Base-by-base conservation (phyloP, 2,888 invertebrate species). In the Tachina fera region DNA sequence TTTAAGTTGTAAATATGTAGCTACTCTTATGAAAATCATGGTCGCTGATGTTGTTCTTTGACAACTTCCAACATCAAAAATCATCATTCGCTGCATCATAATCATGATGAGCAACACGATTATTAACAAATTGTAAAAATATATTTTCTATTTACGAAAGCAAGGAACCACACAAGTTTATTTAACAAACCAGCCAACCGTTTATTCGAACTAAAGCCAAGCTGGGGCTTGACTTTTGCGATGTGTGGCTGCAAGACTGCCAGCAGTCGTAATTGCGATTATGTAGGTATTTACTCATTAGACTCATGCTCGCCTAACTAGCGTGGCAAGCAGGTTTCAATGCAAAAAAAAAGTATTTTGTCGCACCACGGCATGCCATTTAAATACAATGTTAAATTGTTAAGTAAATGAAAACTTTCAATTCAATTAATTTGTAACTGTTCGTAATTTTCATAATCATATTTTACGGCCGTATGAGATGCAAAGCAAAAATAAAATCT, bases 401-500 rank as follows among this genome's bases (percentile, higher is more conserved):
- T 75, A 61, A 70, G 81, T 75, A 70, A 81, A 81, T 81, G 75
- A 75, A 81, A 81, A 75, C 81, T 81, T 81, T 81, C 74, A 81
- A 81, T 81, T 81, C 75, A 81, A 81, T 81, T 81, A 75, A 70
- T 75, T 81, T 81, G 68, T 81, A 70, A 70, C 61, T 61, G 80
- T 60, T 81, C 49, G 80, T 67, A 65, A 67, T 58, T 67, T 80
- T 74, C 80, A 81, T 81, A 81, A 81, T 74, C 80, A 53, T 60
- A 82, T 63, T 76, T 70, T 51, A n/a, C 51, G 19, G 63, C 63
- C 43, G 19, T 51, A 16, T 74, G 63, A 13, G 3, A 41, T 5
- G 47, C 10, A 39, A 39, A 51, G 19, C n/a, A 16, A 16, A 53
- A 31, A 31, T 31, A 39, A 65, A 45, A 47, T 31, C 22, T 53